Base-by-base conservation (phyloP, 2,888 invertebrate genomes). In the Colostygia pectinataria region DNA sequence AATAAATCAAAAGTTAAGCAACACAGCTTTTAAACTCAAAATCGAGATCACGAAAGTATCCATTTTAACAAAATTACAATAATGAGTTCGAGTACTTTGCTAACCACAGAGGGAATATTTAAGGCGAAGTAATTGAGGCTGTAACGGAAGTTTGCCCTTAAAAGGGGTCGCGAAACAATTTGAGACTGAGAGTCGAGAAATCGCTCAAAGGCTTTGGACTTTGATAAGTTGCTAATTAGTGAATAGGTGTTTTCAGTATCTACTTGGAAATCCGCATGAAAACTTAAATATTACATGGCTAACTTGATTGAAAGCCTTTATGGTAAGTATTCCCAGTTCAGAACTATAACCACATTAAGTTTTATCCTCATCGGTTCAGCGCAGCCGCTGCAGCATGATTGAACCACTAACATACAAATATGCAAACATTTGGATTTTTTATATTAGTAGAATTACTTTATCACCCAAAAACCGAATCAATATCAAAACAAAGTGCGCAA, bases 91-190 rank as follows among this genome's bases (percentile, higher is more conserved):
- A 54, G 55, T 55, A 67, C 65, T 71, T 64, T 53, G 62, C 43
- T 50, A 53, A 43, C 74, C 73, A 73, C 80, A 80, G 73, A 86
- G 68, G 55, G 87, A 87, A 88, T 88, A 86, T 85, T 86, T 83
- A 76, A 86, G 64, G 63, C 57, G 61, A 63, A 63, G 71, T 80
- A 83, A 85, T 86, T 80, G 71, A 75, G 62, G 71, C 68, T 77
- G 78, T 79, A 71, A 78, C 71, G 74, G 71, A 80, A 86, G 82
- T 85, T 86, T 73, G 59, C 62, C 60, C 61, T 63, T 69, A 63
- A 71, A 68, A 70, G 61, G 20, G 45, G 59, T 59, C 57, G 50
- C 59, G 53, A 61, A 76, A 80, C 80, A 81, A 83, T 83, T 85
- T 24, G 52, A 37, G 45, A 50, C n/a, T 13, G 25, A 37, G 37